phyloP scores from a whole-genome alignment of 2,113 vertebrate genomes.

The Oncorhynchus tshawytscha region DNA sequence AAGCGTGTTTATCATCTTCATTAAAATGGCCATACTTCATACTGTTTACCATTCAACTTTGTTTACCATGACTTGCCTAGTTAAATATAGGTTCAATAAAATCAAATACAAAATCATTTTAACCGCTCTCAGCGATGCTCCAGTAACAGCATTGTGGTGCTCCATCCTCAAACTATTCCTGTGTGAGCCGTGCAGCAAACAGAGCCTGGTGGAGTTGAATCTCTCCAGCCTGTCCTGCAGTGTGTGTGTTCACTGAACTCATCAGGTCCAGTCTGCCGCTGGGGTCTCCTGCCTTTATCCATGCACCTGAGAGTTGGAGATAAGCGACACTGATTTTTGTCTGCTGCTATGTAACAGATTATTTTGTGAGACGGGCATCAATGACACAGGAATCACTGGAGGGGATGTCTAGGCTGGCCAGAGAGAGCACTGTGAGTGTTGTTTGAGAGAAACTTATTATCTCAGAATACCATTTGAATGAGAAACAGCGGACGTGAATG shows the following conservation, averaged over 20 bases:
- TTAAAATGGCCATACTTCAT: constrained; percentile 13
- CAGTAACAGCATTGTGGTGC: constrained; percentile 16
- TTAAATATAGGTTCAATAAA: too few species aligned
- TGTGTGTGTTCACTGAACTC: constrained; percentile 39
- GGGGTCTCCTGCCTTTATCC: constrained; percentile 40
- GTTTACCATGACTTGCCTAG: too few species aligned
- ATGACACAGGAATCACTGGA: constrained; percentile 14
- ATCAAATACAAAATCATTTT: not conserved
- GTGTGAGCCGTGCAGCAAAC: constrained; percentile 15
- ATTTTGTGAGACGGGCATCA: constrained; percentile 58
- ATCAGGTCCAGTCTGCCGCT: constrained; percentile 32
- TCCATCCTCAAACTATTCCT: not conserved
- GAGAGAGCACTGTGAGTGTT: too few species aligned
- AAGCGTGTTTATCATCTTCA: constrained; percentile 41
- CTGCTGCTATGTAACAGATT: constrained; percentile 65
- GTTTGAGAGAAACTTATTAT: not conserved
- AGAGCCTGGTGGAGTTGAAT: constrained; percentile 33
- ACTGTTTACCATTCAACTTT: not conserved
- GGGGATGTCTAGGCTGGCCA: too few species aligned
- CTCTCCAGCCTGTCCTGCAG: constrained; percentile 15
- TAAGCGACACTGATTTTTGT: constrained; percentile 72
- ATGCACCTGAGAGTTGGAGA: constrained; percentile 68
- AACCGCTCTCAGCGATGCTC: not conserved
- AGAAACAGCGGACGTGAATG: constrained; percentile 7
- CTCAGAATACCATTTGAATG: not conserved